These are phyloP conservation scores for Thera britannica DNA, from an alignment of 2,888 invertebrate genomes.

Conservation along the genomic window DNA sequence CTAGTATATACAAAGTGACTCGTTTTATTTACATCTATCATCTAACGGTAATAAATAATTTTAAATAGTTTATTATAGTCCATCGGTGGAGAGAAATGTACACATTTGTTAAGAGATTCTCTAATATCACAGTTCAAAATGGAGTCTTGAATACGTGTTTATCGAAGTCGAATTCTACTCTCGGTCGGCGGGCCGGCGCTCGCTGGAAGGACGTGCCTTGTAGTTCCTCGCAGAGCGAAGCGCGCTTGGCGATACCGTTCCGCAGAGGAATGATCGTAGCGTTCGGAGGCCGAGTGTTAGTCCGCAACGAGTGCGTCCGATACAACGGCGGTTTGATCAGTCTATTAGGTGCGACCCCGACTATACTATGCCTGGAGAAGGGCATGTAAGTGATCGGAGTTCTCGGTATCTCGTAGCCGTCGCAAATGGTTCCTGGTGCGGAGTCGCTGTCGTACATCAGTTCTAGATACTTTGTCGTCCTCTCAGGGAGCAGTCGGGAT, in stretches of 20 bases:
- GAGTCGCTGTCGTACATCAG: slow-evolving; percentile 86
- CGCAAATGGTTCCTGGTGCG: slow-evolving; percentile 67
- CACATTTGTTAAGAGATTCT: slow-evolving; percentile 44
- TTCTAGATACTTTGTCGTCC: slow-evolving; percentile 87
- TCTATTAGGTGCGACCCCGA: slow-evolving; percentile 72
- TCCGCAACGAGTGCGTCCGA: slow-evolving; percentile 68
- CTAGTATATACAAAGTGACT: slow-evolving; percentile 71
- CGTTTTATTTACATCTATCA: slow-evolving; percentile 67
- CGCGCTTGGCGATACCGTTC: slow-evolving; percentile 68
- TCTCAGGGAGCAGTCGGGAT: slow-evolving; percentile 66
- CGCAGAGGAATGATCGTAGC: slow-evolving; percentile 76
- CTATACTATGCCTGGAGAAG: slow-evolving; percentile 73
- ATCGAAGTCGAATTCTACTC: slow-evolving; percentile 54
- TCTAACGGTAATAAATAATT: slow-evolving; percentile 72
- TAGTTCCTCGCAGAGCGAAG: slow-evolving; percentile 67
- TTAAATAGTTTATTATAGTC: slow-evolving; percentile 58
- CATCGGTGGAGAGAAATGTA: slow-evolving; percentile 72
- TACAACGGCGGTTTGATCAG: slow-evolving; percentile 66
- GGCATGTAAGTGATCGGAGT: slow-evolving; percentile 57
- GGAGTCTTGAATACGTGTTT: slow-evolving; percentile 74
- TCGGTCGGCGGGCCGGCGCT: slow-evolving; percentile 28
- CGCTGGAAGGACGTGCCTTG: slow-evolving; percentile 42
- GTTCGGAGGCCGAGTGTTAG: slow-evolving; percentile 65
- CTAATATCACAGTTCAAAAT: slow-evolving; percentile 81
- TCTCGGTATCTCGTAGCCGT: slow-evolving; percentile 88